Evolutionary conservation across 2,888 invertebrate genomes (phyloP), one percentile per base, ranked within the genome.

Genomic region (Cryptus armator): DNA sequence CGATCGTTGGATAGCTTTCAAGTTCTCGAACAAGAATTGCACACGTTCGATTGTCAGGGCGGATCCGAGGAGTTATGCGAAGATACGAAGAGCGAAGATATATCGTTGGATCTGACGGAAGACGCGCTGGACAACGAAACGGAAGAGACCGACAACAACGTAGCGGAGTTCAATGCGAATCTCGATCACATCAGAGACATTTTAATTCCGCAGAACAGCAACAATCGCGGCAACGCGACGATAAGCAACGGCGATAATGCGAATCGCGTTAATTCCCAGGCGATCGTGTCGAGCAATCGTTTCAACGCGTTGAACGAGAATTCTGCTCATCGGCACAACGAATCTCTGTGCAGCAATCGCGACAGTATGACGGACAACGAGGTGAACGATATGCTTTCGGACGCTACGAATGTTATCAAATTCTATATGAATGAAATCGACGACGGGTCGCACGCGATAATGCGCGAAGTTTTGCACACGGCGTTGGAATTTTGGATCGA

Each of bases 401-500:
- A 89, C 37, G 91, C 91, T 19, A 89, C 90, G 46, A 91, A 90
- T 71, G 89, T 92, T 12, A 87, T 93, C 14, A 93, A 92, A 76
- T 93, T 93, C 89, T 93, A 93, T 81, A 89, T 93, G 10, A 90
- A 89, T 53, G 92, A 92, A 77, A 90, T 93, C 51, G 92, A 92
- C 64, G 91, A 92, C 0, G 91, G 91, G 12, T 87, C 91, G 6
- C 90, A 92, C 67, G 86, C 78, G 2, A 81, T 89, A 3, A 92
- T 93, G 87, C 90, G 91, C n/a, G 92, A 94, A 80, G 88, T 94
- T 76, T 81, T 93, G 2, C 91, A 91, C 66, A 91, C 90, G 43
- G 91, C 92, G 43, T 89, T 94, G 29, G 92, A 92, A 79, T 94
- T 94, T 87, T 95, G 95, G 95, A 88, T 93, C 43, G 92, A 94